Evolutionary conservation across 2,888 invertebrate genomes (phyloP), one percentile per base, ranked within the genome.

Genomic region (Rhingia campestris): DNA sequence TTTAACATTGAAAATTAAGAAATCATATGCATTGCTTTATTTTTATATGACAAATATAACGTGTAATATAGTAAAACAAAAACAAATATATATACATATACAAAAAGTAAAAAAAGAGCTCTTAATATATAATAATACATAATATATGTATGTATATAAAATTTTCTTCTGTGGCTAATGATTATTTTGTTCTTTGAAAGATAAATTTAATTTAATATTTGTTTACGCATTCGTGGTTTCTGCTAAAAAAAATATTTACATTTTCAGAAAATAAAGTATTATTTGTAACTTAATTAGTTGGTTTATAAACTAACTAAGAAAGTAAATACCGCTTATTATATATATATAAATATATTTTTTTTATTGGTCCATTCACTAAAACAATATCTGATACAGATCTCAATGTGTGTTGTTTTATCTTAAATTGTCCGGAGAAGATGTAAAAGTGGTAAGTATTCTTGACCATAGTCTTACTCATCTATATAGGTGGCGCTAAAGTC

Each of bases 21-120:
- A 79, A 74, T 77, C 64, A 80, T 77, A 80, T 69, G 74, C 74
- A 84, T 84, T 80, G 84, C 84, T 84, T 84, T 84, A 84, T 84
- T 84, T 84, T 84, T 84, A 70, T 84, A 84, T 79, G 80, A 82
- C 64, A 69, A 69, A 56, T 69, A 69, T 72, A 73, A 82, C 59
- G 35, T 82, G 77, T 82, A 77, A 82, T 63, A 73, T 82, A 77
- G 67, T 82, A 79, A 69, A 53, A 69, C 33, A 79, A 73, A 30
- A 61, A 63, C 14, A 63, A 69, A 53, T 69, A 63, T 69, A 82
- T 69, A 82, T 79, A 79, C 53, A 63, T 47, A 66, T 56, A 69
- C 43, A 67, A 45, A 67, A 67, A 66, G 9, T 7, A 61, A 47
- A 35, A 58, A 69, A 69, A 64, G 67, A 79, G 58, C 74, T 74